Conservation (phyloP, 2,888 invertebrate species). For the Polymixis lichenea region DNA sequence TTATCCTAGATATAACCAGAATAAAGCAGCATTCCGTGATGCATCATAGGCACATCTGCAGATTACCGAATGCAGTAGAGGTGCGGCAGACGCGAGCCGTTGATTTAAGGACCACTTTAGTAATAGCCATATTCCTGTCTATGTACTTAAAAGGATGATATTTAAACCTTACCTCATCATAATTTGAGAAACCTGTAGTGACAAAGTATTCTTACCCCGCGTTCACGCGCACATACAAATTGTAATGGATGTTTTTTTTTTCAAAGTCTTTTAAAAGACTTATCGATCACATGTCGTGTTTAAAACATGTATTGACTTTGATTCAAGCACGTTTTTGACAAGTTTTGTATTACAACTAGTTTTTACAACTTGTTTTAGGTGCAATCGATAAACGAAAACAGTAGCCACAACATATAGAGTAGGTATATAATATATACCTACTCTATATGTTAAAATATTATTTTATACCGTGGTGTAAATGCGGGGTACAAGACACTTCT, state of each 20-base stretch:
- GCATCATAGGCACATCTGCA: slow-evolving; percentile 17
- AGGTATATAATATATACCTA: too few species aligned
- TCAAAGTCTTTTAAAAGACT: too few species aligned
- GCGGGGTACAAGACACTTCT: background rate
- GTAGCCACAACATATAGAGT: background rate
- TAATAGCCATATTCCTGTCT: slow-evolving; percentile 46
- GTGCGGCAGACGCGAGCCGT: slow-evolving; percentile 23
- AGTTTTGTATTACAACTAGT: background rate
- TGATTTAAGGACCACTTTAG: slow-evolving; percentile 37
- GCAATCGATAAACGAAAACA: background rate
- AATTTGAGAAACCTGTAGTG: too few species aligned
- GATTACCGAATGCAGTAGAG: slow-evolving; percentile 35
- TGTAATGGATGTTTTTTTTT: background rate
- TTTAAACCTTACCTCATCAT: background rate
- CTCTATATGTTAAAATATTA: too few species aligned
- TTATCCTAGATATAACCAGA: background rate
- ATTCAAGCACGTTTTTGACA: background rate
- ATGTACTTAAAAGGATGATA: slow-evolving; percentile 16
- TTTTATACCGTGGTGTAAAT: background rate
- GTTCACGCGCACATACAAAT: background rate
- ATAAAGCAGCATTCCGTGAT: background rate
- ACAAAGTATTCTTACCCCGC: background rate
- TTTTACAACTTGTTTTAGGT: background rate
- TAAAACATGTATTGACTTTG: background rate
- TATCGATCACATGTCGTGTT: background rate